phyloP scores from a whole-genome alignment of 2,113 vertebrate species.

The Verasper variegatus region DNA sequence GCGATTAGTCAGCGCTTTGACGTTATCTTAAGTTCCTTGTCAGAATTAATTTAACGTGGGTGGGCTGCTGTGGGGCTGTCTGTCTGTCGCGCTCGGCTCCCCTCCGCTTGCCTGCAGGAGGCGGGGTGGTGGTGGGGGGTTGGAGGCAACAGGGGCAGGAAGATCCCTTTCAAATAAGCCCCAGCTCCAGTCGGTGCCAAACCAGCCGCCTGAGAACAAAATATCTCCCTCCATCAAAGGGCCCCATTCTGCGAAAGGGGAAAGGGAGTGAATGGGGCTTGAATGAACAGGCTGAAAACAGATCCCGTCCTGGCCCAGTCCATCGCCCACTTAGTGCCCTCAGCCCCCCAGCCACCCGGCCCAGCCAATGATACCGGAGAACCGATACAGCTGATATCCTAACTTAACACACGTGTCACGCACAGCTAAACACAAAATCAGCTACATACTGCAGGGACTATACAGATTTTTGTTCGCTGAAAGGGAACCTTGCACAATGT shows the following conservation, averaged over 20 bases:
- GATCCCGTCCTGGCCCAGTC: conserved; percentile 71
- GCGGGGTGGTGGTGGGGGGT: conserved; percentile 34
- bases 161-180: conserved; percentile 83
- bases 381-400: conserved; percentile 67
- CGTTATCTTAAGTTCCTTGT: conserved; percentile 84
- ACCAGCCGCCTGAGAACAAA: conserved; percentile 81
- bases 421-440: conserved; percentile 63
- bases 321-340: conserved; percentile 80
- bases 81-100: conserved; percentile 77
- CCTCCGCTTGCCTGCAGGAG: conserved; percentile 67
- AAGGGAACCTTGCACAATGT: conserved; percentile 24
- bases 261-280: conserved; percentile 74
- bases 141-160: conserved; percentile 62
- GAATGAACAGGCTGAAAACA: conserved; percentile 80
- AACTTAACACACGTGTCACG: conserved; percentile 72
- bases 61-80: conserved; percentile 77
- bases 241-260: conserved; percentile 73
- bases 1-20: conserved; percentile 83
- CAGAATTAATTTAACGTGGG: conserved; percentile 84
- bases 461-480: conserved; percentile 35
- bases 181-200: conserved; percentile 80
- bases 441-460: conserved; percentile 33
- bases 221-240: conserved; percentile 82
- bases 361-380: conserved; percentile 67
- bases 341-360: conserved; percentile 30